phyloP scores from a whole-genome alignment of 2,113 vertebrate species.

The Serilophus lunatus region DNA sequence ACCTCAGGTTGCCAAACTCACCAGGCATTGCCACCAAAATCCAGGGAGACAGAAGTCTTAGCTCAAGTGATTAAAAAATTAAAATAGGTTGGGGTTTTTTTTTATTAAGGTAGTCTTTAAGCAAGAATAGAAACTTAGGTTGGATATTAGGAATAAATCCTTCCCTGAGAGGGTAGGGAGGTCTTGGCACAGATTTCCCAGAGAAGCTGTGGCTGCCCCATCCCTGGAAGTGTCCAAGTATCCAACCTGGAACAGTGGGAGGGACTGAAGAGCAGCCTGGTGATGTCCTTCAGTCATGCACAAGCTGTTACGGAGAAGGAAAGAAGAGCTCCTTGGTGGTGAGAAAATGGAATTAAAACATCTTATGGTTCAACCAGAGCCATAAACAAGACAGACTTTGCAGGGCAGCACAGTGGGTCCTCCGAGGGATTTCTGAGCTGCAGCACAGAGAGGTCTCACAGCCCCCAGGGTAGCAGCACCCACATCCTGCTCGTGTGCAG shows the following conservation, averaged over 20 bases:
- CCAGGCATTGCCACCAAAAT: background rate
- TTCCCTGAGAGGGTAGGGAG: background rate
- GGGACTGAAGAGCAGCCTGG: background rate
- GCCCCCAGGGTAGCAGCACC: background rate
- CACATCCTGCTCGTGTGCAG: background rate
- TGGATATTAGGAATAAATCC: background rate
- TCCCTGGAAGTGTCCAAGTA: background rate
- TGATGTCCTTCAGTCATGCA: background rate
- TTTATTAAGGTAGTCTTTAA: background rate
- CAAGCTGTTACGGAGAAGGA: background rate
- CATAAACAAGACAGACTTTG: rapidly evolving
- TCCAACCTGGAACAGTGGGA: rapidly evolving
- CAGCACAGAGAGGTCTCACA: background rate
- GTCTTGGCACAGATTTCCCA: background rate
- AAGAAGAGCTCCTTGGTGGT: background rate
- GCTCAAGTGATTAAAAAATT: background rate
- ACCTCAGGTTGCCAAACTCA: background rate
- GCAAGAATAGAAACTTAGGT: background rate
- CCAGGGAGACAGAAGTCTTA: background rate
- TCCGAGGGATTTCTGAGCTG: background rate
- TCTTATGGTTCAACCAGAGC: background rate
- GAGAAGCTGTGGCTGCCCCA: background rate
- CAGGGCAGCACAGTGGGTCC: background rate
- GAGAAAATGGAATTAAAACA: background rate
- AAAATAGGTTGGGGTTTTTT: no score